Conservation (phyloP, 2,797 vertebrate species). For the Lateolabrax maculatus region DNA sequence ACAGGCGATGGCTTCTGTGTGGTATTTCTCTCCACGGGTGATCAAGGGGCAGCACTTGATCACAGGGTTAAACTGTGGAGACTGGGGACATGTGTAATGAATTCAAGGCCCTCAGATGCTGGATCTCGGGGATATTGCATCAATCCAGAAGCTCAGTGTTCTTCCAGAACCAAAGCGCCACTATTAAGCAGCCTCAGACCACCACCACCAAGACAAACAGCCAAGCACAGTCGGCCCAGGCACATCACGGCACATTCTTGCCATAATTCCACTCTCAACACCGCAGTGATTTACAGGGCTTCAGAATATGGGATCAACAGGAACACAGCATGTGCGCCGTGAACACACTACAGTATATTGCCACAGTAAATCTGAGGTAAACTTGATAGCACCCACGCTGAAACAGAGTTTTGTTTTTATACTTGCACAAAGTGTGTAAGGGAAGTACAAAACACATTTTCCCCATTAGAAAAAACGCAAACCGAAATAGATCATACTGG, state of each 20-base stretch:
- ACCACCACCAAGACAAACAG: slow-evolving; percentile 72
- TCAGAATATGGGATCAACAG: slow-evolving; percentile 58
- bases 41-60: slow-evolving; percentile 61
- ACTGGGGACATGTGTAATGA: slow-evolving; percentile 68
- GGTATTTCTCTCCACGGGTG: slow-evolving; percentile 67
- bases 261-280: slow-evolving; percentile 71
- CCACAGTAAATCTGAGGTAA: slow-evolving; percentile 60
- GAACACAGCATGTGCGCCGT: slow-evolving; percentile 39
- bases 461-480: slow-evolving; percentile 41
- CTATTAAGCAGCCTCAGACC: slow-evolving; percentile 73
- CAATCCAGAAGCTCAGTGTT: slow-evolving; percentile 66
- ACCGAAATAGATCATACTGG: slow-evolving; percentile 45
- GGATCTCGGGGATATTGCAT: slow-evolving; percentile 68
- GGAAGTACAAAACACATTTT: slow-evolving; percentile 62
- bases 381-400: slow-evolving; percentile 16
- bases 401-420: slow-evolving; percentile 52
- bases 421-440: slow-evolving; percentile 23
- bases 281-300: slow-evolving; percentile 61
- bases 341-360: slow-evolving; percentile 34
- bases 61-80: slow-evolving; percentile 50
- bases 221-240: slow-evolving; percentile 55
- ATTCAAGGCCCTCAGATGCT: slow-evolving; percentile 69
- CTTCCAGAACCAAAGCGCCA: slow-evolving; percentile 71
- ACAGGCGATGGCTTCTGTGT: slow-evolving; percentile 63
- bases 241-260: slow-evolving; percentile 66